These are phyloP conservation scores for Pardalotus punctatus DNA, from an alignment of 2,113 vertebrate genomes.

Conservation along the genomic window DNA sequence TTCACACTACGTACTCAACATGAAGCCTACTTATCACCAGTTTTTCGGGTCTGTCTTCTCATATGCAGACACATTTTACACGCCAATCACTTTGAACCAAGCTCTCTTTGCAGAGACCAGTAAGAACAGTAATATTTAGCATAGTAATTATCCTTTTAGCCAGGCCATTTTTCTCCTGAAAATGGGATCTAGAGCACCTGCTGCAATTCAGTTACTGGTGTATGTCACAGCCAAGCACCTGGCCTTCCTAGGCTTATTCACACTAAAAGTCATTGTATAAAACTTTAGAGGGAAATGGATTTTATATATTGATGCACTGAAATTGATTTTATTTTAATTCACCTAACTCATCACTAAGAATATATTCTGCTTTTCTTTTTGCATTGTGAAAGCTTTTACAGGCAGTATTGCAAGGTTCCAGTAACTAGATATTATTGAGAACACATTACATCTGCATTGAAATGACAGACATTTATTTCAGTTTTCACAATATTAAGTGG, in stretches of 20 bases:
- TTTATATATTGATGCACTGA: not conserved
- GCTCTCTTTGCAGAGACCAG: not conserved
- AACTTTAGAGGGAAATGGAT: not conserved
- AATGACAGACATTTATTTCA: not conserved
- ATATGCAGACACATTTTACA: not conserved
- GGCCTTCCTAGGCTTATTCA: not conserved
- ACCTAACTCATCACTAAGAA: not conserved
- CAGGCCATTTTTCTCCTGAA: not conserved
- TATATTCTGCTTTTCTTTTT: not conserved
- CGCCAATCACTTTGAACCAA: not conserved
- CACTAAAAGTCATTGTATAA: not conserved
- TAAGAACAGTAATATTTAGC: not conserved
- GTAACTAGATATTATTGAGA: not conserved
- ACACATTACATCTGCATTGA: not conserved
- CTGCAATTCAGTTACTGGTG: not conserved
- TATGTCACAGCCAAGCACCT: not conserved
- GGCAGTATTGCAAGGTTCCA: not conserved
- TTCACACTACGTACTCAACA: not conserved
- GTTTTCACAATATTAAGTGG: not conserved
- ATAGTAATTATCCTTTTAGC: not conserved
- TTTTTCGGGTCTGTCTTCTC: not conserved
- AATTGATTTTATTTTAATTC: constrained; percentile 23
- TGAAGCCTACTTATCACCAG: not conserved
- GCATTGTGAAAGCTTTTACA: not conserved
- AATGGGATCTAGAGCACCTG: not conserved